These are phyloP conservation scores for Cydia strobilella DNA, from an alignment of 1,140 invertebrate species.

Conservation along the genomic window DNA sequence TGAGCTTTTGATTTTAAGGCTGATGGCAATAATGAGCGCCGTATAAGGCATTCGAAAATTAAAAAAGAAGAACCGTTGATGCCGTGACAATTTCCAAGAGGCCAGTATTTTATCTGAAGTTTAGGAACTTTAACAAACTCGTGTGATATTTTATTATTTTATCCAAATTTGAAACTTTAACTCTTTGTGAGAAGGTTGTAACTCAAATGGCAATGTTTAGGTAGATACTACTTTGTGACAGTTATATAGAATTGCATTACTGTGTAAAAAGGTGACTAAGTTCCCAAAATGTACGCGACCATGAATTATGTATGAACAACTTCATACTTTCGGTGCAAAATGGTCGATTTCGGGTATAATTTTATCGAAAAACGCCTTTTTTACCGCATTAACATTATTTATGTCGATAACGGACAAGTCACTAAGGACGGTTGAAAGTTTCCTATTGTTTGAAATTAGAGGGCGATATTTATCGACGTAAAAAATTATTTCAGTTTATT, in stretches of 20 bases:
- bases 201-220: background rate
- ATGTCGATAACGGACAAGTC: conserved; percentile 43
- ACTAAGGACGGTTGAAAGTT: conserved; percentile 19
- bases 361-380: conserved; percentile 75
- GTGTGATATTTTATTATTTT: background rate
- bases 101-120: conserved; percentile 48
- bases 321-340: conserved; percentile 64
- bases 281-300: conserved; percentile 49
- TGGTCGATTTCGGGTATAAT: conserved; percentile 66
- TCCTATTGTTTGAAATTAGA: background rate
- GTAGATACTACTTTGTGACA: background rate
- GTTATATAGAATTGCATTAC: conserved; percentile 18
- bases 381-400: conserved; percentile 73
- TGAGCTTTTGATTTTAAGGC: conserved; percentile 34
- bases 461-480: background rate
- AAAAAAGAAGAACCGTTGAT: conserved; percentile 43
- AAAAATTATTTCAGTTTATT: background rate
- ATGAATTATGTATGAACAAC: conserved; percentile 75
- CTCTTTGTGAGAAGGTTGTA: background rate
- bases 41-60: conserved; percentile 41
- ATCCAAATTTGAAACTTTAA: background rate
- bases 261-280: conserved; percentile 45
- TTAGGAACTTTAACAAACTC: conserved; percentile 36
- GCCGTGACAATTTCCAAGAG: conserved; percentile 34
- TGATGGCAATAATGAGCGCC: conserved; percentile 48